These are phyloP conservation scores for Mobula hypostoma DNA, from an alignment of 2,113 vertebrate species.

Conservation along the genomic window DNA sequence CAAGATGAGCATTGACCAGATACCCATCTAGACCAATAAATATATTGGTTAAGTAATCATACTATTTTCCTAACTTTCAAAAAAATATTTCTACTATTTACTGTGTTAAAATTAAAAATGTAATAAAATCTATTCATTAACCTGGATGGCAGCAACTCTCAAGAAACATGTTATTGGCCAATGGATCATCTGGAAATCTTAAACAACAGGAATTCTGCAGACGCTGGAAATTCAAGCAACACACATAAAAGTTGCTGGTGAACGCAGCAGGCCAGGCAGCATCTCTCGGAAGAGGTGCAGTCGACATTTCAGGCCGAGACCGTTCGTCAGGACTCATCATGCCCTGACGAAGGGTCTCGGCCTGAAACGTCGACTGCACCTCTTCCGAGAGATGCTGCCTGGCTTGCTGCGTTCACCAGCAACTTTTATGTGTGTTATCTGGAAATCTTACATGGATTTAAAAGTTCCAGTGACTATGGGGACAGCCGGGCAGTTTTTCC, in stretches of 20 bases:
- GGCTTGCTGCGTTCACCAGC: too few species aligned
- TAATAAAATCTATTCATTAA: not conserved
- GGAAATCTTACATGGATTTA: not conserved
- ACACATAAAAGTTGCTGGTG: too few species aligned
- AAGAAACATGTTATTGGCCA: not conserved
- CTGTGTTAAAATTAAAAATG: not conserved
- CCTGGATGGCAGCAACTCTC: not conserved
- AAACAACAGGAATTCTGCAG: too few species aligned
- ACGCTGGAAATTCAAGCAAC: too few species aligned
- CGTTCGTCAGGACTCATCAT: too few species aligned
- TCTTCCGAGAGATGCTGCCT: too few species aligned
- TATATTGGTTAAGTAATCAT: not conserved
- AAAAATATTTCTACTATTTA: not conserved
- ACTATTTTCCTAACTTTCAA: not conserved
- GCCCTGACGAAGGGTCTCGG: too few species aligned
- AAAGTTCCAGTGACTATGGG: not conserved
- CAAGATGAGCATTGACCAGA: not conserved
- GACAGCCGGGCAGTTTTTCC: not conserved
- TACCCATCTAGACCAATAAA: not conserved
- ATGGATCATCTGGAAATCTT: not conserved
- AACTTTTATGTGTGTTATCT: too few species aligned
- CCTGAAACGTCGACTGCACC: too few species aligned
- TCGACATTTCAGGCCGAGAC: too few species aligned
- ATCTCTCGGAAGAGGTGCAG: too few species aligned
- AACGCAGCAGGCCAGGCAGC: too few species aligned